Conservation (phyloP, 2,888 invertebrate genomes). For the Zonitis immaculata region DNA sequence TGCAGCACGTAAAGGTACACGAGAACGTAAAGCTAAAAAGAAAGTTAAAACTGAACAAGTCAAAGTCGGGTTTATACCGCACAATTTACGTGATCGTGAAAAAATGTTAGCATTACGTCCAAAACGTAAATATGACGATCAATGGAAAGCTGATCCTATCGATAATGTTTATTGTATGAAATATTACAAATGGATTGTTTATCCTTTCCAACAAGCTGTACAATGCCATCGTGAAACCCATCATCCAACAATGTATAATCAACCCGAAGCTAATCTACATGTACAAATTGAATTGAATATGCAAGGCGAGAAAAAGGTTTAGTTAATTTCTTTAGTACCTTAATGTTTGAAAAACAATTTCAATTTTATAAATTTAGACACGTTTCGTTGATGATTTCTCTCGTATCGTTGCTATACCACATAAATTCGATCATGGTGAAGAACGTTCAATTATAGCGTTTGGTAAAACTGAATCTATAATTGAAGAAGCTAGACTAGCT, state of each 20-base stretch:
- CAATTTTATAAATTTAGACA: slow-evolving; percentile 50
- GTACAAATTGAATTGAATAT: slow-evolving; percentile 77
- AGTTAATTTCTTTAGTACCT: too few species aligned
- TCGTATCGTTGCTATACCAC: slow-evolving; percentile 61
- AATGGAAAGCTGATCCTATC: slow-evolving; percentile 51
- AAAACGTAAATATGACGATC: slow-evolving; percentile 59
- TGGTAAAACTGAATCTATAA: slow-evolving; percentile 61
- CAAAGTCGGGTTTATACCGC: slow-evolving; percentile 71
- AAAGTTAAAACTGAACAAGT: slow-evolving; percentile 72
- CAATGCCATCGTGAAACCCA: slow-evolving; percentile 74
- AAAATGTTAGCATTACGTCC: slow-evolving; percentile 48
- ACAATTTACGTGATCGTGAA: slow-evolving; percentile 56
- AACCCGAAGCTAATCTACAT: slow-evolving; percentile 64
- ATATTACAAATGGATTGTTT: slow-evolving; percentile 57
- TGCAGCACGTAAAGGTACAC: slow-evolving; percentile 79
- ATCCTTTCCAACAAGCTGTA: slow-evolving; percentile 71
- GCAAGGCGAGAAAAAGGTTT: slow-evolving; percentile 66
- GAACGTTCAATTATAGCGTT: slow-evolving; percentile 69
- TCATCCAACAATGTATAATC: slow-evolving; percentile 77
- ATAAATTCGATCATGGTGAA: slow-evolving; percentile 65
- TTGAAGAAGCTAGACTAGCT: slow-evolving; percentile 58
- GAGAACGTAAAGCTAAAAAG: slow-evolving; percentile 66
- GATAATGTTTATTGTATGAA: slow-evolving; percentile 62
- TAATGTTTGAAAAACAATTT: too few species aligned
- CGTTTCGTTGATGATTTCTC: slow-evolving; percentile 66